phyloP scores from a whole-genome alignment of 1,140 invertebrate genomes.

The Camponotus vicinus region DNA sequence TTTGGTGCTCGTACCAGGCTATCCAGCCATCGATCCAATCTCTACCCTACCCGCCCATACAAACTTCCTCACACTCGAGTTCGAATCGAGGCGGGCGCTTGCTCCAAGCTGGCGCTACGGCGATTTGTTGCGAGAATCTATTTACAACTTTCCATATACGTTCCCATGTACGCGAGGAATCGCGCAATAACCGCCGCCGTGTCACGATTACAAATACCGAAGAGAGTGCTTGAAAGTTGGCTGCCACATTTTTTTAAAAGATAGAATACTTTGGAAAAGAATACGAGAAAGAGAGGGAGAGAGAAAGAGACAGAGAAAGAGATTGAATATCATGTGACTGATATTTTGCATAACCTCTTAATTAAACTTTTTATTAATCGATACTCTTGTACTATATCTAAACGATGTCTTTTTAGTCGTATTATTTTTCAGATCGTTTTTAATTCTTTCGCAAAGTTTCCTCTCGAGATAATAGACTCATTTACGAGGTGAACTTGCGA shows the following conservation, averaged over 20 bases:
- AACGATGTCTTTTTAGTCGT: neutral
- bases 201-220: conserved; percentile 55
- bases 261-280: neutral
- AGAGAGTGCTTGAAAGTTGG: conserved; percentile 45
- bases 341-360: conserved; percentile 30
- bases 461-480: conserved; percentile 53
- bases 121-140: conserved; percentile 64
- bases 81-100: conserved; percentile 50
- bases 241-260: conserved; percentile 10
- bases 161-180: conserved; percentile 40
- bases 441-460: conserved; percentile 62
- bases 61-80: conserved; percentile 70
- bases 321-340: conserved; percentile 1
- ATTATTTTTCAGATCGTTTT: conserved; percentile 45
- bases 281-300: neutral
- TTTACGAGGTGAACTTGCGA: conserved; percentile 54
- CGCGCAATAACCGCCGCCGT: conserved; percentile 40
- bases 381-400: conserved; percentile 19
- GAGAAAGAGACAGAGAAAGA: neutral
- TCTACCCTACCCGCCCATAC: conserved; percentile 57
- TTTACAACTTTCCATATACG: conserved; percentile 63
- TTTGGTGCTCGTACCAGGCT: conserved; percentile 61
- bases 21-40: conserved; percentile 67
- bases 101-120: conserved; percentile 60
- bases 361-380: conserved; percentile 50